phyloP scores from a whole-genome alignment of 2,797 vertebrate species.

The Mus spretus region DNA sequence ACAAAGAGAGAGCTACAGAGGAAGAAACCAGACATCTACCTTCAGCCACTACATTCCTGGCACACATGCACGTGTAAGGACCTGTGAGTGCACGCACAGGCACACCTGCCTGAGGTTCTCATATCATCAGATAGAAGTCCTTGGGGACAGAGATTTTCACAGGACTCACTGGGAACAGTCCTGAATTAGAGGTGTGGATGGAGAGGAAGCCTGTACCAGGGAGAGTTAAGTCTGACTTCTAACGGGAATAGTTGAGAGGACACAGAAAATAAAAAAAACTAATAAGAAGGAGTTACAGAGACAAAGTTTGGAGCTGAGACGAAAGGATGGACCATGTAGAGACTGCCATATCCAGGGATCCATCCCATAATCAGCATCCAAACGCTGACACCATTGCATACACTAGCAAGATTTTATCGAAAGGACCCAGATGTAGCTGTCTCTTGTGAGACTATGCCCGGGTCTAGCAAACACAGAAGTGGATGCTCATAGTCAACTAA shows the following conservation, averaged over 20 bases:
- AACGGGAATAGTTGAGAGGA: slow-evolving; percentile 37
- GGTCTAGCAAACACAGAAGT: too few species aligned
- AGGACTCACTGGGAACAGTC: neutral
- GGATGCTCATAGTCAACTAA: too few species aligned
- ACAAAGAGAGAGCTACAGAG: neutral
- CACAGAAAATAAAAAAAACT: slow-evolving; percentile 43
- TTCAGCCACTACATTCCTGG: neutral
- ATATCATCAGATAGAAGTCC: neutral
- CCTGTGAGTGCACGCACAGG: neutral
- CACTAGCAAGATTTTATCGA: too few species aligned
- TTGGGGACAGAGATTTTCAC: neutral
- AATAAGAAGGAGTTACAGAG: too few species aligned
- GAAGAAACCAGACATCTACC: neutral
- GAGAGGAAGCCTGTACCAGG: neutral
- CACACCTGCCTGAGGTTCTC: neutral
- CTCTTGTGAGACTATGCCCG: too few species aligned
- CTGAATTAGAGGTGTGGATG: neutral
- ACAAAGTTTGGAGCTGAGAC: too few species aligned
- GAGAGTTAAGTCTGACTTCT: neutral
- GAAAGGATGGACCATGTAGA: too few species aligned
- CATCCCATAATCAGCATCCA: too few species aligned
- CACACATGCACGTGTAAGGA: neutral
- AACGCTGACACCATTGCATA: too few species aligned
- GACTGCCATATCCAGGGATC: too few species aligned
- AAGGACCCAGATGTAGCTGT: too few species aligned